Evolutionary conservation across 2,113 vertebrate species (phyloP).

Genomic region (Sakesphorus luctuosus): DNA sequence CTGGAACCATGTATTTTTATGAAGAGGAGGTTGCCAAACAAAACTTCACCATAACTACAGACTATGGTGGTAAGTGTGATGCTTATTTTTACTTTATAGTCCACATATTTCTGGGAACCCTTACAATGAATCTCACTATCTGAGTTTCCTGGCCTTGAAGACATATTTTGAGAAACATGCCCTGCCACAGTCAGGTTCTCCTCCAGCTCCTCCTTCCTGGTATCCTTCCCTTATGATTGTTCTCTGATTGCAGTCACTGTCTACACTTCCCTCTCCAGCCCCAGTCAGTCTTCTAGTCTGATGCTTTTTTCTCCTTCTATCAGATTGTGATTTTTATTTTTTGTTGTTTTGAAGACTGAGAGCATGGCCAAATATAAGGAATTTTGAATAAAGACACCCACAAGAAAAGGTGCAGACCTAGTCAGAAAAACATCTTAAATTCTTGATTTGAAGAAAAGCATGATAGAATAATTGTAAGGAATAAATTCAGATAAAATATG

Average conservation of each 20-base stretch:
- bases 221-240: not conserved
- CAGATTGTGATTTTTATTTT: not conserved
- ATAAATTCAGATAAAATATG: not conserved
- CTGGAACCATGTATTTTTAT: accelerated
- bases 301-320: not conserved
- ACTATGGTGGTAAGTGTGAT: conserved; percentile 73
- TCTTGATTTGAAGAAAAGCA: not conserved
- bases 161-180: not conserved
- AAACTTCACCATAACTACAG: accelerated
- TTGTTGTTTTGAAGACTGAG: not conserved
- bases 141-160: not conserved
- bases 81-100: not conserved
- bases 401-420: not conserved
- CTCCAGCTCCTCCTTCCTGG: not conserved
- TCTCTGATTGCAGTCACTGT: not conserved
- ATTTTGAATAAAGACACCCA: not conserved
- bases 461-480: not conserved
- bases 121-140: not conserved
- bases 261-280: not conserved
- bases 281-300: not conserved
- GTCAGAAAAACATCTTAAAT: not conserved
- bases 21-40: accelerated
- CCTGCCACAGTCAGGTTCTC: not conserved
- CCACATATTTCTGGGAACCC: not conserved
- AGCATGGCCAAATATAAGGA: not conserved